Base-by-base conservation (phyloP, 2,797 vertebrate genomes). In the Notolabrus celidotus region DNA sequence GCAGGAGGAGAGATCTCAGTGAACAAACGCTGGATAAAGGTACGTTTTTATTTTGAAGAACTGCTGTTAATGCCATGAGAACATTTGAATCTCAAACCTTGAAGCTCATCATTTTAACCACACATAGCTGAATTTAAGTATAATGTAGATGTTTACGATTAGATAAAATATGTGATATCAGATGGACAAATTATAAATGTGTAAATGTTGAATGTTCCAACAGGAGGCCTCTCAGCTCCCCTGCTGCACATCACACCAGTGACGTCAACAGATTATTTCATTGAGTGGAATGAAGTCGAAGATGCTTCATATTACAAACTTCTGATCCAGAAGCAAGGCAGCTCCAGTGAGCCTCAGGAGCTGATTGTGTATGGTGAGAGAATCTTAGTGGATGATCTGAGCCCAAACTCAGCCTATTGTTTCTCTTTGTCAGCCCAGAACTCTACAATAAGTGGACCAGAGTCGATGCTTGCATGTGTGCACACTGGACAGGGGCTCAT, bases 401-500 rank as follows among this genome's bases (percentile, higher is more conserved):
- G 62, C 38, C 74, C 79, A 0, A 51, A 45, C 8, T 70, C 84
- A 0, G 54, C 22, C 31, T 92, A 92, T 77, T 94, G 92, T 39
- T 22, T 93, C 51, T 66, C 72, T 0, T 75, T 92, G 62, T 59
- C 56, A 0, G 88, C 88, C n/a, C 33, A 34, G 20, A 66, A 20
- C 53, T 22, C 67, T 0, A 15, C 1, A 1, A 34, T 1, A 0
- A 60, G 19, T 0, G 88, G 88, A n/a, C 72, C 82, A 0, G 84
- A 86, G 72, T 92, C 91, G 0, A 49, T 86, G 19, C 74, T 84
- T 0, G 53, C 75, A 54, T 93, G 92, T 19, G 57, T 79, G 27
- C 71, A 67, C 25, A 91, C 86, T 20, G 59, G 39, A 17, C 14
- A 53, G 4, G 57, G 10, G 14, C 36, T 67, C 34, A 1, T 33